Conservation (phyloP, 2,113 vertebrate genomes). For the Cyprinodon brontotheroides region DNA sequence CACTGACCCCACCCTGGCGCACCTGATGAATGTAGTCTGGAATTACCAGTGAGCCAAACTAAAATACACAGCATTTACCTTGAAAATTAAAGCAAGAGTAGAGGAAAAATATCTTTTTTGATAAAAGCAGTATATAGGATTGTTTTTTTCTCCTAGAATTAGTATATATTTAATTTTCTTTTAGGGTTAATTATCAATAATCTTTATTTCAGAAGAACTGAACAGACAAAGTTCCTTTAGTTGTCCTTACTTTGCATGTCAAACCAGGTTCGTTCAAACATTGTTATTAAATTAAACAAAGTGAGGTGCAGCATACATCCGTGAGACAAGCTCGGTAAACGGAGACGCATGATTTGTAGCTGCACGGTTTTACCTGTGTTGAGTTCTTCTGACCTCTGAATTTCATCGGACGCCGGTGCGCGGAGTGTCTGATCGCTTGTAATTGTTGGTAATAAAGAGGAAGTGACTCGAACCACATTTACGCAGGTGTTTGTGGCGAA, state of each 20-base stretch:
- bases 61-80: not conserved
- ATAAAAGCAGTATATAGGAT: not conserved
- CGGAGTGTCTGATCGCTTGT: not conserved
- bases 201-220: no score
- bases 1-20: no score
- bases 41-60: not conserved
- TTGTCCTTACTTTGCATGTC: no score
- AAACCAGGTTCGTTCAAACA: no score
- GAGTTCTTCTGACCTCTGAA: not conserved
- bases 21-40: no score
- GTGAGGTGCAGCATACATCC: not conserved
- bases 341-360: not conserved
- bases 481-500: slow-evolving; percentile 32
- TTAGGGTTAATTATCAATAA: no score
- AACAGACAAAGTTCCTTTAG: no score
- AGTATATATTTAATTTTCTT: not conserved
- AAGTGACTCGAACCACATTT: slow-evolving; percentile 34
- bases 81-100: not conserved
- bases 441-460: slow-evolving; percentile 25
- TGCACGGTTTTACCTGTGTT: not conserved
- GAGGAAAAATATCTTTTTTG: not conserved
- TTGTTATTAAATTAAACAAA: no score
- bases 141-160: not conserved
- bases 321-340: not conserved
- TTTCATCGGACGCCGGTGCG: not conserved